Base-by-base conservation (phyloP, 2,113 vertebrate genomes). In the Parus major region DNA sequence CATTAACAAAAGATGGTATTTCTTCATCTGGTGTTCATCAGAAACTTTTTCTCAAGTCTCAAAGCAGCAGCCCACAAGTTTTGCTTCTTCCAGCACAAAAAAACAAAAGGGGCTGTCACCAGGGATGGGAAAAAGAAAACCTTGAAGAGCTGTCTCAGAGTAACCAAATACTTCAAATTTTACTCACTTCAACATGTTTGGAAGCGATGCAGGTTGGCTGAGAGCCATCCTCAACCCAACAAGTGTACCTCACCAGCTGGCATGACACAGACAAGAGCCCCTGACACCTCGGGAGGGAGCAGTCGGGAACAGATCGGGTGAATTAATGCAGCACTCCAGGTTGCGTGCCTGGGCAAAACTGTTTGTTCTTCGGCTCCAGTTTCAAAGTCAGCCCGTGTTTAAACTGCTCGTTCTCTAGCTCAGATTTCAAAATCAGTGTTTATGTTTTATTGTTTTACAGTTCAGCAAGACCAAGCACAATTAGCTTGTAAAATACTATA, bases 161-260 rank as follows among this genome's bases (percentile, higher is more conserved):
- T 66, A 91, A 92, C 94, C 81, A 76, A 96, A 90, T 91, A 93
- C 77, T 90, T 93, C 68, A 90, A 93, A 93, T 90, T 93, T 95
- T 53, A 93, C 66, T 94, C 90, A 83, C 86, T 97, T 95, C 76
- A 88, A 81, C 87, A 92, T 88, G 91, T 85, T 96, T 96, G 91
- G 96, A 96, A 95, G 92, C 12, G 16, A 87, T 46, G 78, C 46
- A 82, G 66, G 80, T 65, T 97, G 92, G 92, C 92, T 11, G 5
- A 52, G 57, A 83, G 93, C 90, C 93, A 86, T 90, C 66, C 82
- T 44, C 86, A 93, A 86, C 61, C 93, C 92, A 94, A 65, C 77
- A 76, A 95, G 94, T 73, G 64, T 77, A 91, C 86, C 86, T 94
- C 86, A 96, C 66, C 94, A 93, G 93, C 90, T 96, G 96, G 96